A percentile compares a stretch with the other conserved stretches of the same genome.
Evolutionary conservation across 2,888 invertebrate species (phyloP).

Genomic region (Oligia strigilis): DNA sequence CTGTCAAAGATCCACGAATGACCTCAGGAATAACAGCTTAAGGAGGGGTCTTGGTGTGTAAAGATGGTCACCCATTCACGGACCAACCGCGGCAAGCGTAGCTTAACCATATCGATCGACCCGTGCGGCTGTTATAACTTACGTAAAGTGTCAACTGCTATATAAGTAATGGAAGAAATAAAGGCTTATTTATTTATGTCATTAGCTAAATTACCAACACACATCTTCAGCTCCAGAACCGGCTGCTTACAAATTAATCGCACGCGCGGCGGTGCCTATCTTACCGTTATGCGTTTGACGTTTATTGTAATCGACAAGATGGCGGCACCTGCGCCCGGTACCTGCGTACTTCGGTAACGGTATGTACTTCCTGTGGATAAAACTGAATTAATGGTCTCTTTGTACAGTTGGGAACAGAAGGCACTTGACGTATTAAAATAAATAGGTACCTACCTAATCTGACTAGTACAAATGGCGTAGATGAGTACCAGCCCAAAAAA

Average conservation of each 20-base stretch:
- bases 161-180: not conserved
- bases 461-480: no score
- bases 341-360: no score
- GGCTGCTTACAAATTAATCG: conserved; percentile 30
- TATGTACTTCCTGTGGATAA: conserved; percentile 33
- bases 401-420: conserved; percentile 21
- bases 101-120: not conserved
- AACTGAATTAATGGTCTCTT: conserved; percentile 56
- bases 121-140: not conserved
- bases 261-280: not conserved
- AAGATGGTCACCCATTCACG: no score
- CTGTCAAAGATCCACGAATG: no score
- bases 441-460: not conserved
- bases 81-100: no score
- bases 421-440: not conserved
- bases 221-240: not conserved
- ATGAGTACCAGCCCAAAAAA: no score
- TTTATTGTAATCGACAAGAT: conserved; percentile 59
- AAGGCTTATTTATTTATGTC: not conserved
- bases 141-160: not conserved
- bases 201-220: not conserved
- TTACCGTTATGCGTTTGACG: conserved; percentile 41
- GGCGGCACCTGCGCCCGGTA: conserved; percentile 54
- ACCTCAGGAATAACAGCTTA: no score
- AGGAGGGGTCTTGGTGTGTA: no score